Evolutionary conservation across 2,113 vertebrate species (phyloP).

Genomic region (Galeopterus variegatus): DNA sequence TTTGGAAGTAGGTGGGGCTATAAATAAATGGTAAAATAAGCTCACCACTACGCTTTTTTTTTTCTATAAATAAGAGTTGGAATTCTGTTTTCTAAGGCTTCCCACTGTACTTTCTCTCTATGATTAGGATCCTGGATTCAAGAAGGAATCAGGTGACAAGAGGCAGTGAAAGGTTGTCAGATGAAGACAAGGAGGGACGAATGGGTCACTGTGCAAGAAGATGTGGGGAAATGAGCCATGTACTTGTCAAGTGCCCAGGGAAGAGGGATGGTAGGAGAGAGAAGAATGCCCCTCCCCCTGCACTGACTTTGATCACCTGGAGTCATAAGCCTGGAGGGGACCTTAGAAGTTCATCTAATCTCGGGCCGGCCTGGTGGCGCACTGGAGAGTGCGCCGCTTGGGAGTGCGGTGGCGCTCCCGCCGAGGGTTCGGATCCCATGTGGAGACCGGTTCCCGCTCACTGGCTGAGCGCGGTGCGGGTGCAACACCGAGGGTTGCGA

Average conservation of each 20-base stretch:
- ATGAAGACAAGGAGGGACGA: neutral
- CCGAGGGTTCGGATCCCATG: too few relatives aligned
- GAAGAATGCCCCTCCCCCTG: neutral
- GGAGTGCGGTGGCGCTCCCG: too few relatives aligned
- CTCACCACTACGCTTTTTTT: neutral
- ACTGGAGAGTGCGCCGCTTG: too few relatives aligned
- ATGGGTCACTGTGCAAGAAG: neutral
- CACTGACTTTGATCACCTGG: neutral
- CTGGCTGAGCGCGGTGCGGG: too few relatives aligned
- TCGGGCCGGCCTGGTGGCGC: too few relatives aligned
- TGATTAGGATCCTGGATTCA: neutral
- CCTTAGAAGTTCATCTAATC: neutral
- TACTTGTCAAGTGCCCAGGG: neutral
- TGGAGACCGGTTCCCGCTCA: too few relatives aligned
- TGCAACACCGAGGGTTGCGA: too few relatives aligned
- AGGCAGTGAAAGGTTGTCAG: neutral
- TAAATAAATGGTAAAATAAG: constrained; percentile 12
- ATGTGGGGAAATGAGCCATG: rapidly evolving
- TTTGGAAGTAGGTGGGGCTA: constrained; percentile 8
- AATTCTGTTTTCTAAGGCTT: constrained; percentile 61
- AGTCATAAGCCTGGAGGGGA: neutral
- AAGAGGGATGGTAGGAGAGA: neutral
- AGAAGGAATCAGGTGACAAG: neutral
- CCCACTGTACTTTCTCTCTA: neutral
- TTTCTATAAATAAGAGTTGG: constrained; percentile 29